phyloP scores from a whole-genome alignment of 2,113 vertebrate genomes.

The Rhinopomastus cyanomelas region DNA sequence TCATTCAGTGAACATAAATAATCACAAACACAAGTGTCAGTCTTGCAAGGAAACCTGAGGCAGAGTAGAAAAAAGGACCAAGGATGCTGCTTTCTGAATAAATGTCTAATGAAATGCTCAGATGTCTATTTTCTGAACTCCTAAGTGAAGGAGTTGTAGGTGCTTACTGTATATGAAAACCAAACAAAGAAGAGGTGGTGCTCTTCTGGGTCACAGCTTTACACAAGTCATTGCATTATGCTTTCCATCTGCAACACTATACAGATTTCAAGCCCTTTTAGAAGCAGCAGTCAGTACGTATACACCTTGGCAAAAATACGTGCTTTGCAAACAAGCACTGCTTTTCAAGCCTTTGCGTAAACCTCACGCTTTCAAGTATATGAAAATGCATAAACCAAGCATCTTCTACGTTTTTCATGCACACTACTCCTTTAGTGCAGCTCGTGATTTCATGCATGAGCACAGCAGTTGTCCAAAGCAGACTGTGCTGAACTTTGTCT shows the following conservation, averaged over 20 bases:
- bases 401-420: neutral
- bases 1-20: constrained; percentile 29
- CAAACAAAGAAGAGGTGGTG: neutral
- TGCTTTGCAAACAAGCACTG: neutral
- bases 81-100: neutral
- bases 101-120: neutral
- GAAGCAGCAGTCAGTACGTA: neutral
- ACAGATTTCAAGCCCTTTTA: neutral
- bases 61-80: neutral
- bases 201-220: neutral
- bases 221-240: neutral
- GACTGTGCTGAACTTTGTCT: neutral
- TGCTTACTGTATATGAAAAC: neutral
- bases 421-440: neutral
- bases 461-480: accelerated
- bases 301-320: neutral
- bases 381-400: neutral
- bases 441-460: neutral
- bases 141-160: neutral
- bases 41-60: neutral
- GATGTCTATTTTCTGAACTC: neutral
- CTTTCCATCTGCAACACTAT: neutral
- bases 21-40: constrained; percentile 3
- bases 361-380: neutral
- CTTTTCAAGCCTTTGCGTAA: neutral